Conservation (phyloP, 2,888 invertebrate genomes). For the Diogma glabrata region DNA sequence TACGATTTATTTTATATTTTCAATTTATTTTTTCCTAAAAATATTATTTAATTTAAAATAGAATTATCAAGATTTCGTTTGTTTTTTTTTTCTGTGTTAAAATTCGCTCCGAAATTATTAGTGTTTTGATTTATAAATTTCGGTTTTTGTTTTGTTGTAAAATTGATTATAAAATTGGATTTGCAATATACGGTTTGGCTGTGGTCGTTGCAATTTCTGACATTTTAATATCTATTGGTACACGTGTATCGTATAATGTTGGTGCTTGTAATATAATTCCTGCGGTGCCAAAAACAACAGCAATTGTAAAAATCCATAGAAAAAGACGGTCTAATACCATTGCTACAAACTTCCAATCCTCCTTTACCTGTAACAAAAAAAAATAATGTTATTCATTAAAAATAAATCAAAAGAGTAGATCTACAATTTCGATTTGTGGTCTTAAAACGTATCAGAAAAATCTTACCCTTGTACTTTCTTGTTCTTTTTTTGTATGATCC, state of each 20-base stretch:
- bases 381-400: too few species aligned
- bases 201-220: slow-evolving; percentile 84
- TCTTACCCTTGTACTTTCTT: slow-evolving; percentile 78
- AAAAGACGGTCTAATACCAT: slow-evolving; percentile 95
- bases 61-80: too few species aligned
- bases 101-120: too few species aligned
- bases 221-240: slow-evolving; percentile 75
- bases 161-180: slow-evolving; percentile 37
- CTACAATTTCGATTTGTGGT: too few species aligned
- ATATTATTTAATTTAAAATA: too few species aligned
- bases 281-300: slow-evolving; percentile 86
- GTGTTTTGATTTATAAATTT: too few species aligned
- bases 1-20: too few species aligned
- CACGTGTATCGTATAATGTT: slow-evolving; percentile 82
- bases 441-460: too few species aligned
- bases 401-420: too few species aligned
- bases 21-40: too few species aligned
- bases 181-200: slow-evolving; percentile 58
- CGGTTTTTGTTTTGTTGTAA: too few species aligned
- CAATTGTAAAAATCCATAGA: slow-evolving; percentile 93
- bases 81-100: too few species aligned
- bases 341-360: slow-evolving; percentile 98
- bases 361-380: slow-evolving; percentile 58
- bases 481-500: slow-evolving; percentile 83
- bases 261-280: slow-evolving; percentile 93